Evolutionary conservation across 2,888 invertebrate species (phyloP).

Genomic region (Steinernema carpocapsae): DNA sequence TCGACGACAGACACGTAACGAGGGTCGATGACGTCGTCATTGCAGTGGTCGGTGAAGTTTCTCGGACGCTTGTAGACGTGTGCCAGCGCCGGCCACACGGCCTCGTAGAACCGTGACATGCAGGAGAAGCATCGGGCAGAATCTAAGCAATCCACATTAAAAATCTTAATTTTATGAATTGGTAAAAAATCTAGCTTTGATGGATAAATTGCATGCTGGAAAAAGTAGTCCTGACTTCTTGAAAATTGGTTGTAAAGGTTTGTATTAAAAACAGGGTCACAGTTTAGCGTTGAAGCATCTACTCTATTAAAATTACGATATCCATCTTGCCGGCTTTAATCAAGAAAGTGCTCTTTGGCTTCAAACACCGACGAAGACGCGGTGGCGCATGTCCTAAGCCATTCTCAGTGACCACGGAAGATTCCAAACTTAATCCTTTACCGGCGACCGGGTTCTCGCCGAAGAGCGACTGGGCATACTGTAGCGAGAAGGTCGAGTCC

Average conservation of each 20-base stretch:
- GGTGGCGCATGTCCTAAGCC: neutral
- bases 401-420: neutral
- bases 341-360: neutral
- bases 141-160: slow-evolving; percentile 64
- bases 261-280: too few relatives aligned
- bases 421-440: neutral
- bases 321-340: neutral
- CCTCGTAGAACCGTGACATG: slow-evolving; percentile 67
- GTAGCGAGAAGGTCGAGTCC: slow-evolving; percentile 16
- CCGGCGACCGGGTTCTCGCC: slow-evolving; percentile 10
- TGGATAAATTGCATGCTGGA: too few relatives aligned
- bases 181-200: too few relatives aligned
- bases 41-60: slow-evolving; percentile 65
- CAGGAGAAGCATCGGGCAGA: slow-evolving; percentile 67
- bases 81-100: slow-evolving; percentile 58
- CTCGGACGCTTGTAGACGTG: slow-evolving; percentile 61
- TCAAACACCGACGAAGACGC: neutral
- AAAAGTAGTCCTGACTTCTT: too few relatives aligned
- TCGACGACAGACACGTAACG: slow-evolving; percentile 52
- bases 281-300: too few relatives aligned
- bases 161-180: too few relatives aligned
- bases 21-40: slow-evolving; percentile 44
- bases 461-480: slow-evolving; percentile 8
- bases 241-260: too few relatives aligned
- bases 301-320: too few relatives aligned